Percentiles rank a stretch among this genome's conserved stretches.
Conservation (phyloP, 2,113 vertebrate species). For the Archilochus colubris region DNA sequence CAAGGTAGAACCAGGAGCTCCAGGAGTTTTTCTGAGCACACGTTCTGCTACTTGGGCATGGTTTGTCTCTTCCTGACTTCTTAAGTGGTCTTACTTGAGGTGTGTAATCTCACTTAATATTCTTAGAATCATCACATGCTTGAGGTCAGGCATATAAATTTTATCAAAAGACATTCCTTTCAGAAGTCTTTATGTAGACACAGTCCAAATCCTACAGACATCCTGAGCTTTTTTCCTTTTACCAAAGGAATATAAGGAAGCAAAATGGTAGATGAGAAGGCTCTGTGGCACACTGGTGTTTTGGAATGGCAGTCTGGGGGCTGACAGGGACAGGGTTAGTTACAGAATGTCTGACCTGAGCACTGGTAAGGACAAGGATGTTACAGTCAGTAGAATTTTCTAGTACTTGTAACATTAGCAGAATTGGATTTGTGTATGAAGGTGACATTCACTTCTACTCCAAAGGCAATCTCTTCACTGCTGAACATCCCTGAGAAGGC, state of each 20-base stretch:
- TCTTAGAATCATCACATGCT: background rate
- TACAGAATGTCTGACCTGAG: background rate
- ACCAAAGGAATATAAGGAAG: background rate
- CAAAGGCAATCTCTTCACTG: background rate
- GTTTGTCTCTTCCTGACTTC: background rate
- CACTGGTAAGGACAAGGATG: background rate
- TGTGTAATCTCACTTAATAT: background rate
- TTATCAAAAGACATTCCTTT: background rate
- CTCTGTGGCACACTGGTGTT: background rate
- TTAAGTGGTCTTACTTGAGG: background rate
- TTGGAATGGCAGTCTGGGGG: background rate
- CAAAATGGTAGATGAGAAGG: background rate
- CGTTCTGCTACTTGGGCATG: rapidly evolving
- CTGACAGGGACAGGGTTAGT: background rate
- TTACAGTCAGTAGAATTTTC: background rate
- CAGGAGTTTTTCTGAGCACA: background rate
- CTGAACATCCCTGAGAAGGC: background rate
- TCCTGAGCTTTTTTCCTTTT: background rate
- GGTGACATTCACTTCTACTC: background rate
- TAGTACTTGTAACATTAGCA: background rate
- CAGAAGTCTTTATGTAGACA: background rate
- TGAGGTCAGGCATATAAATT: background rate
- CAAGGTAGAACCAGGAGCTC: background rate
- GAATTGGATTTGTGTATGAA: background rate
- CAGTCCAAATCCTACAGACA: background rate